Conservation (phyloP, 2,113 vertebrate genomes). For the Emydura subglobosa region DNA sequence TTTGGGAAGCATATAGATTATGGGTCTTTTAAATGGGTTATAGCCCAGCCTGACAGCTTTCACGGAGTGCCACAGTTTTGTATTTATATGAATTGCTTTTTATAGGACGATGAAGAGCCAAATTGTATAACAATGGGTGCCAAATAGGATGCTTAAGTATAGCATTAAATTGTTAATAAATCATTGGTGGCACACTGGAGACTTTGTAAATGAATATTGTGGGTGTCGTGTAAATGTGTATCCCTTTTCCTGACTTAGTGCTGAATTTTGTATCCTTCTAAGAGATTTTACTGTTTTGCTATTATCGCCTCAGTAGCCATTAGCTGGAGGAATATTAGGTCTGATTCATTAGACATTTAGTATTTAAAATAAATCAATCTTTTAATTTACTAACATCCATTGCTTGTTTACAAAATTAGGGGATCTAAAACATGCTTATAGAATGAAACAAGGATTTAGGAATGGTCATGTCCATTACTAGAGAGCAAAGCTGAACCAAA, state of each 20-base stretch:
- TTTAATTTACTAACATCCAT: not conserved
- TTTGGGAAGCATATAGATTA: not conserved
- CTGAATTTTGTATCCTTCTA: not conserved
- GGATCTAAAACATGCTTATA: not conserved
- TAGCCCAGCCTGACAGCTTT: not conserved
- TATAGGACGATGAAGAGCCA: not conserved
- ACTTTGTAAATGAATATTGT: not conserved
- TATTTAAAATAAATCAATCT: not conserved
- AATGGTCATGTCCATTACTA: not conserved
- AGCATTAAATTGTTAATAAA: not conserved
- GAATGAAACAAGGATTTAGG: not conserved
- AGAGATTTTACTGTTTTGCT: not conserved
- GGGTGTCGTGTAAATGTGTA: not conserved
- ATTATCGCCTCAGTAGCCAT: not conserved
- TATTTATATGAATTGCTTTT: not conserved
- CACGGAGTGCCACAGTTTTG: not conserved
- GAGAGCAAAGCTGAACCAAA: not conserved
- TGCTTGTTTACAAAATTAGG: not conserved
- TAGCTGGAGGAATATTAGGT: not conserved
- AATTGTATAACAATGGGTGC: not conserved
- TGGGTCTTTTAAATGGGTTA: not conserved
- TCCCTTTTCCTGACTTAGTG: not conserved
- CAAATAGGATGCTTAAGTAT: not conserved
- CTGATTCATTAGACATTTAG: not conserved
- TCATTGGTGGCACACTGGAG: fast-evolving